Conservation (phyloP, 2,113 vertebrate species). For the Leptosomus discolor region DNA sequence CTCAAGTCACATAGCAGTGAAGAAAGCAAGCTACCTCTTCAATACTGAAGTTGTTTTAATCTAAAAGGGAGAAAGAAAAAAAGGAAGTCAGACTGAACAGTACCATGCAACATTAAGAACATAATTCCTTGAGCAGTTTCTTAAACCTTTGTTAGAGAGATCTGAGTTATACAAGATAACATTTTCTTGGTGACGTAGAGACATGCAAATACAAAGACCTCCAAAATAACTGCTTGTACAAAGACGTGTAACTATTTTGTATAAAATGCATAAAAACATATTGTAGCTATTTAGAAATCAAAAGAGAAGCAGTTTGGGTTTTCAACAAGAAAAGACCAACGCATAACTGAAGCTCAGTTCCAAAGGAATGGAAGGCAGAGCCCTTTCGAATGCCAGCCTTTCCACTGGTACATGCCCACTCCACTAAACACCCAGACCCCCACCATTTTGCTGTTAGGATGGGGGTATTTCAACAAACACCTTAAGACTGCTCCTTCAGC, state of each 20-base stretch:
- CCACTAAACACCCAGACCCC: accelerated
- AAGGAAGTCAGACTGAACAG: background rate
- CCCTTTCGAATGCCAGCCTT: background rate
- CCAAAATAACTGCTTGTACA: background rate
- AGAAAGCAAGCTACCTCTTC: slow-evolving; percentile 21
- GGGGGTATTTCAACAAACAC: background rate
- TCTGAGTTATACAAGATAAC: accelerated
- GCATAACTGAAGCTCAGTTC: background rate
- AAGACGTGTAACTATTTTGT: background rate
- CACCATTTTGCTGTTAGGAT: background rate
- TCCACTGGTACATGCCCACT: accelerated
- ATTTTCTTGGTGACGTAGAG: background rate
- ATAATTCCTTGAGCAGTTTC: background rate
- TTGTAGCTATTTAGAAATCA: background rate
- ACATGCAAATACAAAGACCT: background rate
- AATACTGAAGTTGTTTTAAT: slow-evolving; percentile 69
- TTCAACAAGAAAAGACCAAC: background rate
- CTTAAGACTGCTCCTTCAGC: background rate
- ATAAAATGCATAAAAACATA: background rate
- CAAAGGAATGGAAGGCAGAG: background rate
- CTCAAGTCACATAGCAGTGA: background rate
- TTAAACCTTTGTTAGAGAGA: background rate
- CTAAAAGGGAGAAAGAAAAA: slow-evolving; percentile 40
- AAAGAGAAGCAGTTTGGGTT: background rate
- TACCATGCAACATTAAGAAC: background rate